Evolutionary conservation across 2,888 invertebrate species (phyloP), one percentile per base, ranked within the genome.

Genomic region (Formica aserva): DNA sequence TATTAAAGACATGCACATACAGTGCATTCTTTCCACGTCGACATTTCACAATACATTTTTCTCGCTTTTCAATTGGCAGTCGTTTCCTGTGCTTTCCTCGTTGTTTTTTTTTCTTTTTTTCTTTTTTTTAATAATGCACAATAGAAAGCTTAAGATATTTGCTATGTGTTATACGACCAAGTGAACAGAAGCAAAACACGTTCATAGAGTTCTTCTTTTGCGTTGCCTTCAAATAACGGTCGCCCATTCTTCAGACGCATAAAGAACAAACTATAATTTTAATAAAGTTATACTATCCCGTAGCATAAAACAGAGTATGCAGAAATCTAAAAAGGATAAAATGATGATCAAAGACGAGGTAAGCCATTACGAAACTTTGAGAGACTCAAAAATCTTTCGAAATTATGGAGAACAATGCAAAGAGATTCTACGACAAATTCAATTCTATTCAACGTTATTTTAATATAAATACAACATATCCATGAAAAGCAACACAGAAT

Each of bases 1-100:
- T 84, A 85, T 84, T 84, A 84, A 87, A 85, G 78, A 80, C 65
- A 69, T 71, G 81, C 1, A n/a, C n/a, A n/a, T 18, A 48, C 85
- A 63, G 41, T 57, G 69, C 60, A 66, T 74, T 69, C 60, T 55
- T 78, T 52, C 22, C 52, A 41, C 29, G 18, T 66, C 32, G 57
- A 55, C 80, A 77, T 77, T 86, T 83, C 78, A 69, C 71, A 71
- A 77, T 65, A 45, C 78, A 38, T 55, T 82, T 57, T n/a, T 84
- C 82, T 78, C 63, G 26, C 55, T 65, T 48, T 18, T 52, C 67
- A 52, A 76, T 67, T 62, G 76, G 18, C 66, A 76, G 38, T 65
- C 13, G n/a, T 65, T 41, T 48, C 22, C 15, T 26, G 32, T 26
- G 22, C 32, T 63, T 57, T 55, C 63, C 32, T 52, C 57, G 6